phyloP scores from a whole-genome alignment of 2,113 vertebrate species.

The Procavia capensis region DNA sequence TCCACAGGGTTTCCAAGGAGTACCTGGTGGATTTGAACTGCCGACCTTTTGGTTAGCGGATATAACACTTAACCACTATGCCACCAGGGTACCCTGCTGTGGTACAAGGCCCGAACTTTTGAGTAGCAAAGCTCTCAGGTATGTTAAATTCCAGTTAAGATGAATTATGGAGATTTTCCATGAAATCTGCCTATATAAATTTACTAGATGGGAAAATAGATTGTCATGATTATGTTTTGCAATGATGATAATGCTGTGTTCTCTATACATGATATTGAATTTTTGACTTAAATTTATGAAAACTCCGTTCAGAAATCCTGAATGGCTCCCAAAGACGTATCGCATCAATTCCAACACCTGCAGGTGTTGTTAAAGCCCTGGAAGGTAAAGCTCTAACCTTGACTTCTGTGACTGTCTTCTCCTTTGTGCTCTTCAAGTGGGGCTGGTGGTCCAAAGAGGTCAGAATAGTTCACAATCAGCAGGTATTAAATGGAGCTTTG shows the following conservation, averaged over 20 bases:
- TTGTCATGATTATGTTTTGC: background rate
- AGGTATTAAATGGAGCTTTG: background rate
- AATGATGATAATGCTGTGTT: background rate
- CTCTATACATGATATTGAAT: background rate
- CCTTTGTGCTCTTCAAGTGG: background rate
- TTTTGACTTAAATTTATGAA: constrained; percentile 20
- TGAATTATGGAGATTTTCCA: background rate
- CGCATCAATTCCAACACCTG: background rate
- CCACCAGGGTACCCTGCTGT: no score
- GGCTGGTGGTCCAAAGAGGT: background rate
- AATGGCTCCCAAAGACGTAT: background rate
- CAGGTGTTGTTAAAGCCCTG: background rate
- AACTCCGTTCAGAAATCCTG: background rate
- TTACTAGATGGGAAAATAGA: background rate
- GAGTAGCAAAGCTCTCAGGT: constrained; percentile 8
- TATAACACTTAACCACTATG: no score
- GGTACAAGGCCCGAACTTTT: background rate
- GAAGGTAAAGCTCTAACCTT: background rate
- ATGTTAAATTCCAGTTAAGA: background rate
- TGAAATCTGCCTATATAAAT: background rate
- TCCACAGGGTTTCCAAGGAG: no score
- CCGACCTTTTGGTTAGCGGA: no score
- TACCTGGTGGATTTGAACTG: no score
- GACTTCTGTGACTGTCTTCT: background rate
- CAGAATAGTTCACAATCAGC: background rate